Evolutionary conservation across 37 sponge, comb jelly and placozoan genomes (phyloP).

Genomic region (Crambe crambe): DNA sequence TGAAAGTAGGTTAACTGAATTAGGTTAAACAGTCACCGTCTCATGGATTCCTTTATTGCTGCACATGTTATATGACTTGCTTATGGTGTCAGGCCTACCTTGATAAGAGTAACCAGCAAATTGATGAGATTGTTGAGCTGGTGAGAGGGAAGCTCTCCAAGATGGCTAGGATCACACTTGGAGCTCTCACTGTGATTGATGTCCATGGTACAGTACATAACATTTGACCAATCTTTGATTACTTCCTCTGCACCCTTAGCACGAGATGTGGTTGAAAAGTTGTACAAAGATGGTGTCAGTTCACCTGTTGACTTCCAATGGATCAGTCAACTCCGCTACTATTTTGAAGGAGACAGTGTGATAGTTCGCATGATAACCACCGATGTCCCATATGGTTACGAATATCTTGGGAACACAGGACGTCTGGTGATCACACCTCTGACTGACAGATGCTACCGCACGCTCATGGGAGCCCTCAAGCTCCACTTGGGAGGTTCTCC

Average conservation of each 20-base stretch:
- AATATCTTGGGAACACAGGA: slow-evolving; percentile 98
- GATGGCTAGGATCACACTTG: slow-evolving; percentile 92
- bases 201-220: slow-evolving; percentile 84
- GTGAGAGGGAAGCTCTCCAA: slow-evolving; percentile 94
- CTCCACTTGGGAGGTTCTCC: slow-evolving; percentile 97
- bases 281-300: slow-evolving; percentile 69
- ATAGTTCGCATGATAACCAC: slow-evolving; percentile 98
- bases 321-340: slow-evolving; percentile 98
- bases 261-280: slow-evolving; percentile 92
- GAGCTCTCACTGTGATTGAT: slow-evolving; percentile 98
- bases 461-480: slow-evolving; percentile 97
- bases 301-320: slow-evolving; percentile 91
- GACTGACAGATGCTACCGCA: slow-evolving; percentile 96
- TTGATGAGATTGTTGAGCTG: slow-evolving; percentile 90
- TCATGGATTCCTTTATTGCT: neutral
- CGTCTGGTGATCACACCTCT: slow-evolving; percentile 98
- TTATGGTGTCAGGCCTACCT: slow-evolving; percentile 71
- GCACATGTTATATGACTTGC: neutral
- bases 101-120: slow-evolving; percentile 82
- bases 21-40: neutral
- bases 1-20: slow-evolving; percentile 59
- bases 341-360: slow-evolving; percentile 81
- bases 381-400: slow-evolving; percentile 94
- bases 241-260: slow-evolving; percentile 57
- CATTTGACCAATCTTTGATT: neutral